Evolutionary conservation across 2,888 invertebrate species (phyloP), one percentile per base, ranked within the genome.

Genomic region (Standfussiana lucernea): DNA sequence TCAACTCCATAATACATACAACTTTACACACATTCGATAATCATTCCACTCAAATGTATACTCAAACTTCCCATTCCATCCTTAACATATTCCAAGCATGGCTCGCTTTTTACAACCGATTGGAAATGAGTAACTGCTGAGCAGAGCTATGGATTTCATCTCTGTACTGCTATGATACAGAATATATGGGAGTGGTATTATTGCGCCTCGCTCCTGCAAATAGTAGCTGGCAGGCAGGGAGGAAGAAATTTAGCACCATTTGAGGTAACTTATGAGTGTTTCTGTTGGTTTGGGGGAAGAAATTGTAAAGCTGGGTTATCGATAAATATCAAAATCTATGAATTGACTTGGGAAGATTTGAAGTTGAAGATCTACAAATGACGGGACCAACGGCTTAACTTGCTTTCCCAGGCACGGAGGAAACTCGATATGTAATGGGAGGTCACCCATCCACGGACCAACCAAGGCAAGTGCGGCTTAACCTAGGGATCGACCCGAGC

Each of bases 41-140:
- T 42, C 10, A 42, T 18, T 18, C 7, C 11, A 53, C 21, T 13
- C 1, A 15, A 74, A 65, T 75, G 21, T 74, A 56, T 65, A 81
- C 47, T 35, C 8, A 50, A 78, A 35, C 4, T 35, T 71, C 0
- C 77, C 0, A 21, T 59, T 86, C 87, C 83, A n/a, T 0, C 0
- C 0, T 11, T 32, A 15, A 18, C 8, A 68, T 77, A 70, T 1
- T 88, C 89, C 21, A 72, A 72, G 76, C 15, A 61, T 74, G 67
- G 76, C 75, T 88, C 88, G 83, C 83, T 88, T 88, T 88, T 88
- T 88, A 88, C 89, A 88, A 89, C 86, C 88, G 86, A 88, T 88
- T 83, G 85, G 86, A 88, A 88, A 88, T 88, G 88, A 88, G 88
- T 88, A 89, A 88, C 89, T 82, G 88, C 88, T 86, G 78, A 89